These are phyloP conservation scores for Chrysemys picta DNA, from an alignment of 2,113 vertebrate species.

Conservation along the genomic window DNA sequence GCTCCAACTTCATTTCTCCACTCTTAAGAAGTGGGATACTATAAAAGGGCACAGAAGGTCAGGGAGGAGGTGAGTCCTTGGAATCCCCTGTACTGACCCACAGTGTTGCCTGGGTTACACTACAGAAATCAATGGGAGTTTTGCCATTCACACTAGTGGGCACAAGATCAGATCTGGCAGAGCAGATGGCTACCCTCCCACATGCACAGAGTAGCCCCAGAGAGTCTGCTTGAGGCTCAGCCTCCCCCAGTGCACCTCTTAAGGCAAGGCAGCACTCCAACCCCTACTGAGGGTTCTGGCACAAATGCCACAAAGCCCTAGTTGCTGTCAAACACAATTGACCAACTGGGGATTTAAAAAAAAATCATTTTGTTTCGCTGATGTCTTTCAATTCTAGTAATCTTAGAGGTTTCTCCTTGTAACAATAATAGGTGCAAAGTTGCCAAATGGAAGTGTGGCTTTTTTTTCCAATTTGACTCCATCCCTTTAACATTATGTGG, in stretches of 20 bases:
- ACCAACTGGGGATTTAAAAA: background rate
- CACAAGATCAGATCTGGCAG: too few species aligned
- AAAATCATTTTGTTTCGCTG: background rate
- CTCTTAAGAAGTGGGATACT: too few species aligned
- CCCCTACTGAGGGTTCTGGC: background rate
- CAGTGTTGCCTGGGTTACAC: too few species aligned
- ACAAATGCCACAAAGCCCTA: background rate
- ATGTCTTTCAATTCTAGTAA: background rate
- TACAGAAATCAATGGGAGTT: too few species aligned
- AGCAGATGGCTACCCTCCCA: too few species aligned
- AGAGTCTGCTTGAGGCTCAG: background rate
- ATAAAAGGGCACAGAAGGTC: too few species aligned
- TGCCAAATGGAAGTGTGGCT: background rate
- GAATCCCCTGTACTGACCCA: too few species aligned
- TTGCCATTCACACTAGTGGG: too few species aligned
- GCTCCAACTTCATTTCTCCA: too few species aligned
- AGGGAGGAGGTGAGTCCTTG: too few species aligned
- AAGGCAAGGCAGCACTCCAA: background rate
- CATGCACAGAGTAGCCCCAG: too few species aligned
- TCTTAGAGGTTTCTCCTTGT: background rate
- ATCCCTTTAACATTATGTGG: background rate
- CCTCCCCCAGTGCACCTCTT: background rate
- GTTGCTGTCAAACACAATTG: background rate
- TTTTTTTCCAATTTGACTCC: rapidly evolving
- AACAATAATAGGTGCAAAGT: background rate